Conservation (phyloP, 2,113 vertebrate genomes). For the Vanacampus margaritifer region DNA sequence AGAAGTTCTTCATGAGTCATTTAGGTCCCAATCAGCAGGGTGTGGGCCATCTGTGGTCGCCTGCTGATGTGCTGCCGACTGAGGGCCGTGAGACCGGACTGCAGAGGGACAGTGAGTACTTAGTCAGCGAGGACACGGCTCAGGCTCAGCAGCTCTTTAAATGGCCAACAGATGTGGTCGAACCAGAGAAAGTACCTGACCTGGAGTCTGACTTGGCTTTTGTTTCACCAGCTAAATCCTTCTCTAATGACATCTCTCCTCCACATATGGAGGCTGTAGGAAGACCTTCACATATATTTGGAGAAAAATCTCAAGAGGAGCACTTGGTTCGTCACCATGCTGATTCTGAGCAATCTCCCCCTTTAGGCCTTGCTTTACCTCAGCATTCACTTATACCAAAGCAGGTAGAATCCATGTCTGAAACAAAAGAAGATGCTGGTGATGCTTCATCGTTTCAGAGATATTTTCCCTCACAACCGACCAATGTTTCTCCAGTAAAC, state of each 20-base stretch:
- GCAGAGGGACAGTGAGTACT: conserved; percentile 68
- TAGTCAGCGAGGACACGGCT: conserved; percentile 71
- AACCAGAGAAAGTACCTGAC: conserved; percentile 70
- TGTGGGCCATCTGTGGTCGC: conserved; percentile 25
- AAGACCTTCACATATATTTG: conserved; percentile 4
- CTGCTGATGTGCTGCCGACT: conserved; percentile 12
- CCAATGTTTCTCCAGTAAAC: conserved; percentile 4
- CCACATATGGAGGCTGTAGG: not conserved
- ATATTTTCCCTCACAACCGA: conserved; percentile 9
- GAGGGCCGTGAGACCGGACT: conserved; percentile 61
- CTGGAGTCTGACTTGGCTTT: conserved; percentile 66
- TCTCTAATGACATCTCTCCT: not conserved
- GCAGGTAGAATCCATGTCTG: not conserved
- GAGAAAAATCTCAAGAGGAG: not conserved
- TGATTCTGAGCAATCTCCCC: not conserved
- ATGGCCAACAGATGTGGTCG: conserved; percentile 68
- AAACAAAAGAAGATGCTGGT: not conserved
- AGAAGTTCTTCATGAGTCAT: conserved; percentile 20
- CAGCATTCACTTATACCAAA: not conserved
- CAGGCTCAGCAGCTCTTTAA: conserved; percentile 68
- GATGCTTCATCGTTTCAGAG: conserved; percentile 9
- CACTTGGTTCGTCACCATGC: not conserved
- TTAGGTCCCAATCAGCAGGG: conserved; percentile 16
- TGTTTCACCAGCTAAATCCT: not conserved
- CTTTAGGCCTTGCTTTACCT: not conserved